Percentiles rank a stretch among this genome's conserved stretches.
Evolutionary conservation across 2,797 vertebrate genomes (phyloP).

Genomic region (Garrulus glandarius): DNA sequence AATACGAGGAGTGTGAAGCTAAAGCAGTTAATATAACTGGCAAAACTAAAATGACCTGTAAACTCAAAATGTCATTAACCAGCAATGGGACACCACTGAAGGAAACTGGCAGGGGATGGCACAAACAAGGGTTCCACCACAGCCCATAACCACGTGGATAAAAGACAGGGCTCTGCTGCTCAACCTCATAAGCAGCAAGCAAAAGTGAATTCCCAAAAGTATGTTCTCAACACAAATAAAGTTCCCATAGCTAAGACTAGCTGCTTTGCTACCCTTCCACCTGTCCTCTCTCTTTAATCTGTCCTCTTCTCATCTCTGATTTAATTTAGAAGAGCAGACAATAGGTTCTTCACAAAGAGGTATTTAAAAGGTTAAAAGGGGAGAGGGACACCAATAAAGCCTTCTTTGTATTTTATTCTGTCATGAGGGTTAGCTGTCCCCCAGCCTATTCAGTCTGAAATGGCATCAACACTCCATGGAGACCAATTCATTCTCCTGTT

Average conservation of each 20-base stretch:
- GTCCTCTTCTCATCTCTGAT: conserved; percentile 28
- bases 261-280: conserved; percentile 10
- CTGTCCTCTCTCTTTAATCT: conserved; percentile 22
- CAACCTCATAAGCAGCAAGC: neutral
- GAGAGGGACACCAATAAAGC: conserved; percentile 16
- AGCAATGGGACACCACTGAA: neutral
- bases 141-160: neutral
- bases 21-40: neutral
- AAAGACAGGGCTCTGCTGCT: neutral
- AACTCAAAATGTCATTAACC: neutral
- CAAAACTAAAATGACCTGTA: neutral
- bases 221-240: neutral
- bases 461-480: conserved; percentile 32
- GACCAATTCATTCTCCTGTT: conserved; percentile 45
- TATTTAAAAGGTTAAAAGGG: conserved; percentile 65
- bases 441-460: conserved; percentile 66
- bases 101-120: neutral
- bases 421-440: conserved; percentile 65
- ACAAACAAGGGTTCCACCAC: neutral
- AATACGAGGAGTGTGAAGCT: neutral
- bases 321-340: neutral
- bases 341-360: conserved; percentile 38
- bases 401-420: conserved; percentile 72
- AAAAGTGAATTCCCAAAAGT: neutral
- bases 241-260: neutral